Base-by-base conservation (phyloP, 2,888 invertebrate species). In the Eupithecia centaureata region DNA sequence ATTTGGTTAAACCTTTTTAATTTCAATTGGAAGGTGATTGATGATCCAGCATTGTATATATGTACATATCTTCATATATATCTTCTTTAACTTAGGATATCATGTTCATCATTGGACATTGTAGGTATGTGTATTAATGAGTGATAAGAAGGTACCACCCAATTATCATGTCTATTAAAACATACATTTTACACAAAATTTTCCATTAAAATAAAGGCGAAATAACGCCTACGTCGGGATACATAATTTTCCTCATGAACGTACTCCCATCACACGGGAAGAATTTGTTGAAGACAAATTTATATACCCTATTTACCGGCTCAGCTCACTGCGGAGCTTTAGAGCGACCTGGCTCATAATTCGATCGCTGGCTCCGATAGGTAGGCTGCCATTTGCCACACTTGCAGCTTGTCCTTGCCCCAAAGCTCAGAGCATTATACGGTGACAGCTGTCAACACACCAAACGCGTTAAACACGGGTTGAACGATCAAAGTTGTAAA, bases 241-340 rank as follows among this genome's bases (percentile, higher is more conserved):
- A 79, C 77, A 77, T 81, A 83, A 87, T 86, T 84, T 85, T 83
- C 81, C 70, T 74, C 78, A 73, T 74, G 73, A 82, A 78, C 77
- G 80, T 85, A 78, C 80, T 80, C 72, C 75, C 80, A 80, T 86
- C 82, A 86, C 81, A 74, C 76, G 78, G 72, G 77, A 80, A 80
- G 80, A 86, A 86, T 86, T 86, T 84, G 82, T 84, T 84, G 82
- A 81, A 82, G 84, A 80, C 79, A 83, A 86, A 87, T 86, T 85
- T 85, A 83, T 84, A 86, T 86, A 82, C 82, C 81, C 82, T 82
- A 85, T 87, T 86, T 86, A 83, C 82, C 82, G 84, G 80, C 74
- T 83, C 82, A 83, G 79, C 79, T 80, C 79, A 75, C 80, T 76
- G 74, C 79, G 79, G 80, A 78, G 77, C 73, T 80, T 70, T 33